These are phyloP conservation scores for Perizoma affinitatum DNA, from an alignment of 2,888 invertebrate genomes.

Conservation along the genomic window DNA sequence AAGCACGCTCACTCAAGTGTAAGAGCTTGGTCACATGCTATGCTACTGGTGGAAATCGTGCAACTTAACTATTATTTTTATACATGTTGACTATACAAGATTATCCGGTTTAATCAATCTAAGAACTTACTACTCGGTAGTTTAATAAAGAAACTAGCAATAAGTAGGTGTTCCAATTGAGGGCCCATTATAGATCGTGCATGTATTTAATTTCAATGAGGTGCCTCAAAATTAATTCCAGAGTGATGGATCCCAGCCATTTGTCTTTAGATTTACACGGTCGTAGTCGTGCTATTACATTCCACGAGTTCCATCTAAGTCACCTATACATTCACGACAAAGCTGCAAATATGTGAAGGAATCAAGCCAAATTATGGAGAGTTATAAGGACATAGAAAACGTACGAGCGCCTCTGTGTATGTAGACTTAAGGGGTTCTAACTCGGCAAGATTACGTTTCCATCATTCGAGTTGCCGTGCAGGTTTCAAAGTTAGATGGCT, in stretches of 20 bases:
- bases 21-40: conserved; percentile 4
- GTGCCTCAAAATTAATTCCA: background rate
- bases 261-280: conserved; percentile 25
- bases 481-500: background rate
- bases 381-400: conserved; percentile 22
- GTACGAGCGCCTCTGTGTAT: background rate
- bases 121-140: no score
- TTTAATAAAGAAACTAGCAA: no score
- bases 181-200: no score
- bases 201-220: no score
- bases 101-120: background rate
- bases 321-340: conserved; percentile 42
- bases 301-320: conserved; percentile 42
- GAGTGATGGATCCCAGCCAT: conserved; percentile 10
- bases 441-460: conserved; percentile 10
- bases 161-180: no score
- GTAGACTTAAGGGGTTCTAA: background rate
- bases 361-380: conserved; percentile 38
- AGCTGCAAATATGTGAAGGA: conserved; percentile 49
- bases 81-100: no score
- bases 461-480: conserved; percentile 1
- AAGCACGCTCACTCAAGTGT: conserved; percentile 24
- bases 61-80: background rate
- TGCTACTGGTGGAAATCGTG: conserved; percentile 1
- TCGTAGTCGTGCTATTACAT: conserved; percentile 50